Evolutionary conservation across 2,113 vertebrate species (phyloP), one percentile per base, ranked within the genome.

Genomic region (Sphyrna mokarran): DNA sequence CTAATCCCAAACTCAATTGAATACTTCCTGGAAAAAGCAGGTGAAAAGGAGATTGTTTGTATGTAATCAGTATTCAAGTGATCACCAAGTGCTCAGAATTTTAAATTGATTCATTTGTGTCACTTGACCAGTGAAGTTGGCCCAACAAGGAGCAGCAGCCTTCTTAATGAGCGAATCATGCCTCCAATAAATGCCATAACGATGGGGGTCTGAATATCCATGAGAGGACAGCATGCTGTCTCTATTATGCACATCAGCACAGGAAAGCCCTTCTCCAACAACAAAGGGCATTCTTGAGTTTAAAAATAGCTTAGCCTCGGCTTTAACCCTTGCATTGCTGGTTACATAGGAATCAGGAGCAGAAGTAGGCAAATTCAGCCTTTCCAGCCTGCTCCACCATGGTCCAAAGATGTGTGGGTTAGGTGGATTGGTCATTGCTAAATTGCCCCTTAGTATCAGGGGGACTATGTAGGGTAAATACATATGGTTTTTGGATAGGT

Each of bases 11-110:
- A 68, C 89, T 93, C 89, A 66, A 93, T 93, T 93, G 89, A 63
- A 68, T 22, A 68, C 89, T 93, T 93, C 89, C 89, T 66, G 89
- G 61, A 66, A 63, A 13, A 66, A 37, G 61, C 58, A 93, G 61
- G 89, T 93, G 89, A 93, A 93, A 93, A 37, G 89, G 37, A 93
- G 61, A 20, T 66, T 37, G 61, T 93, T 93, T 93, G 89, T 23
- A 16, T 68, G 89, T 22, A 93, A 93, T 43, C 89, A 93, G 61
- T 61, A 93, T 93, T 93, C 89, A 93, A 93, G 58, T 68, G 89
- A 33, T 93, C 61, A 43, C 89, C n/a, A 33, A 93, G n/a, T n/a
- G 61, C 61, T 66, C 33, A 22, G 89, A 16, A 93, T 33, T 63
- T 90, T 90, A 90, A 90, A 58, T 61, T 33, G 87, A 33, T 68